Conservation (phyloP, 2,888 invertebrate genomes). For the Nephrocerus scutellatus region DNA sequence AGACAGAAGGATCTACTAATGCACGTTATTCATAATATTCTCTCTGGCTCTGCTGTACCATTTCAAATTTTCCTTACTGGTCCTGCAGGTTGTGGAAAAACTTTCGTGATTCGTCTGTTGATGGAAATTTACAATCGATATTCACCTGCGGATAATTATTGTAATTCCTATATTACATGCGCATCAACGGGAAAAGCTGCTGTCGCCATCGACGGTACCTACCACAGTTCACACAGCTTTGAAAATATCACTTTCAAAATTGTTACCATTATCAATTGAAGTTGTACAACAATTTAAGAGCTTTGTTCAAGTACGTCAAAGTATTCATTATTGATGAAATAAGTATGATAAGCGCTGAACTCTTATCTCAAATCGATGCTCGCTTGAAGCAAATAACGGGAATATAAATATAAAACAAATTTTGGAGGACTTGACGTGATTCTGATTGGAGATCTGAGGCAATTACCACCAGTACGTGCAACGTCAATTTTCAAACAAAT, state of each 20-base stretch:
- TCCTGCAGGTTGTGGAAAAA: conserved; percentile 34
- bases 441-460: conserved; percentile 35
- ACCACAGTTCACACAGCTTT: conserved; percentile 41
- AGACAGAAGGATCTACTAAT: conserved; percentile 22
- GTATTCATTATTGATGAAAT: conserved; percentile 37
- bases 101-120: conserved; percentile 38
- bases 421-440: conserved; percentile 38
- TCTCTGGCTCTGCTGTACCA: conserved; percentile 12
- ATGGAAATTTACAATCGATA: conserved; percentile 45
- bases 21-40: conserved; percentile 21
- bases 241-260: conserved; percentile 25
- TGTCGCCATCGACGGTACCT: conserved; percentile 38
- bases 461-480: conserved; percentile 31
- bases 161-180: conserved; percentile 41
- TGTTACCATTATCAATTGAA: conserved; percentile 25
- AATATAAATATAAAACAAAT: conserved; percentile 25
- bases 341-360: conserved; percentile 36
- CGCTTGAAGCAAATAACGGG: conserved; percentile 37
- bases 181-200: conserved; percentile 43
- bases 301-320: conserved; percentile 23
- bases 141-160: conserved; percentile 33
- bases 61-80: conserved; percentile 31
- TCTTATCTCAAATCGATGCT: conserved; percentile 29
- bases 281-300: conserved; percentile 18
- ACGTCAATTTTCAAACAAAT: conserved; percentile 32